These are phyloP conservation scores for Microchrysa polita DNA, from an alignment of 2,888 invertebrate genomes.

Conservation along the genomic window DNA sequence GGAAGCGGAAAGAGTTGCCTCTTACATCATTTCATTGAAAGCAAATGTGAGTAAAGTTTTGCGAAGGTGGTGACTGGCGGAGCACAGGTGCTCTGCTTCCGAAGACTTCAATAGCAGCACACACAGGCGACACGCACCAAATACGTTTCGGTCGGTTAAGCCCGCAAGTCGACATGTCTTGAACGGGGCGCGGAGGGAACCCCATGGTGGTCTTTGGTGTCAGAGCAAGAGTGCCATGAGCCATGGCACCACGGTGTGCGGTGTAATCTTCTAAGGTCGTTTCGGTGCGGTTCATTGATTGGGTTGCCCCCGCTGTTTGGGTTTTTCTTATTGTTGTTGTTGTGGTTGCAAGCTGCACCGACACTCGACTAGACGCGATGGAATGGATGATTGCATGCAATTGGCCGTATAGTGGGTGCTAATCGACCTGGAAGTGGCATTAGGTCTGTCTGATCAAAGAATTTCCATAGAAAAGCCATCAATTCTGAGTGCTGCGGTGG, in stretches of 20 bases:
- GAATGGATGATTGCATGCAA: not conserved
- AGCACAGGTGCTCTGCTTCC: constrained; percentile 27
- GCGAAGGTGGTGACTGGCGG: constrained; percentile 16
- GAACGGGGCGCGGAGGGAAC: not conserved
- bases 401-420: not conserved
- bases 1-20: constrained; percentile 86
- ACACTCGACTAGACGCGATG: not conserved
- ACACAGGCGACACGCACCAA: constrained; percentile 23
- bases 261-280: constrained; percentile 31
- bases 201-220: constrained; percentile 24
- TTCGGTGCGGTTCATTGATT: constrained; percentile 19
- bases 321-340: not conserved
- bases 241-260: no score
- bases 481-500: no score
- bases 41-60: constrained; percentile 77
- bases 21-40: constrained; percentile 85
- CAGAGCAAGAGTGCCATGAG: constrained; percentile 12
- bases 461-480: no score
- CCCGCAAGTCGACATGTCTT: not conserved
- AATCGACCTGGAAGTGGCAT: not conserved
- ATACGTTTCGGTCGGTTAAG: constrained; percentile 1
- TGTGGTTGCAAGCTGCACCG: not conserved
- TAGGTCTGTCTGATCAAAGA: no score
- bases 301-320: no score
- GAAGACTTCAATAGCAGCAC: constrained; percentile 32